Evolutionary conservation across 2,113 vertebrate species (phyloP), one percentile per base, ranked within the genome.

Genomic region (Tupaia chinensis): DNA sequence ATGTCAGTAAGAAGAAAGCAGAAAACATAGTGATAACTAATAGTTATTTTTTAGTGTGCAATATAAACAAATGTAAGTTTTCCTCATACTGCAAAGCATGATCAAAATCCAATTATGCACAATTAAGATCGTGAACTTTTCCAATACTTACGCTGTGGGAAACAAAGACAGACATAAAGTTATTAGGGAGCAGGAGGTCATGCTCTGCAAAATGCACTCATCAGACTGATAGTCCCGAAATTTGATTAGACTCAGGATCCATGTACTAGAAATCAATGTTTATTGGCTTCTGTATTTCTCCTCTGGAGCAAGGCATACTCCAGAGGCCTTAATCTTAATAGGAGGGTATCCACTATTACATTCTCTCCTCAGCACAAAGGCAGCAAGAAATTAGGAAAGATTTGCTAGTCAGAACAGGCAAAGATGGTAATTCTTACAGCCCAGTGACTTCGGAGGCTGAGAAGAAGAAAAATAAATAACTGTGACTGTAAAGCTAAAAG

Each of bases 241-340:
- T 98, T 98, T 98, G 96, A 99, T 99, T 98, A 99, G 98, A 97
- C 97, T 97, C 98, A 87, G 97, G 96, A 98, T 97, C 92, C 60
- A 22, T 63, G 74, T 93, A 87, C 83, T 98, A 96, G 95, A 98
- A 98, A 98, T 98, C 98, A 98, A 97, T 98, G 97, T n/a, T 97
- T 97, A 97, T 96, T 98, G 92, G 97, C 96, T 94, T 95, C 20
- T 11, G 74, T 66, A n/a, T 93, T 98, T 98, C 96, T 97, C 32
- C 74, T 98, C 74, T 93, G 76, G 82, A 97, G 70, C 93, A 89
- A 95, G 17, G 3, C 86, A n/a, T 65, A 97, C 97, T 98, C 97
- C 56, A 77, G 96, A 61, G 96, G 93, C 58, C 54, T 78, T 69
- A n/a, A 0, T 0, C 91, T 91, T 98, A 96, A 96, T 95, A 96